Base-by-base conservation (phyloP, 2,888 invertebrate genomes). In the Polylopha cassiicola region DNA sequence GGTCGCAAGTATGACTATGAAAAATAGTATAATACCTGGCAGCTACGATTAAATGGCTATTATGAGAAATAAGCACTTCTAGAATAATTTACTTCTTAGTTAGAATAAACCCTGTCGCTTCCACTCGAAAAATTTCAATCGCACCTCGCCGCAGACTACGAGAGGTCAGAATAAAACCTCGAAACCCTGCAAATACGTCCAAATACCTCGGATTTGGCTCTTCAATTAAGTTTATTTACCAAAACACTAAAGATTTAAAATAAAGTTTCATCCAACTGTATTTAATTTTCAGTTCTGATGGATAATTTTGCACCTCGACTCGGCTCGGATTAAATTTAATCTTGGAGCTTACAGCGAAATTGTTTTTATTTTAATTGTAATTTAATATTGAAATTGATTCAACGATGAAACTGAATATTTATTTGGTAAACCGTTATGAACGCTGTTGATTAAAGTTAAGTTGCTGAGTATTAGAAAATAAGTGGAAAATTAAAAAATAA, bases 61-160 rank as follows among this genome's bases (percentile, higher is more conserved):
- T 9, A 15, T 30, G 11, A 9, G 5, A 6, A 21, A 18, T 5
- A 9, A 28, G n/a, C 51, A 2, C 45, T 55, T 68, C 60, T 37
- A 61, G 56, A 41, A 28, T 32, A 31, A 4, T 2, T 43, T 47
- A 50, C 46, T 48, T 38, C 27, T 41, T 32, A 38, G 44, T 37
- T 41, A 44, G 38, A 44, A 64, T 66, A 66, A 72, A 65, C 67
- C 64, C 76, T 69, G 78, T 78, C 79, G 69, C 73, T 82, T 82
- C 80, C 82, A 82, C 81, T 79, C 71, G 81, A 81, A 81, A 82
- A 82, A 82, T 59, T 78, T 77, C 82, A 80, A 81, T 80, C 78
- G 76, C 65, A 66, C 67, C 69, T 70, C 67, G 63, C 69, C 68
- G 61, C 76, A 73, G 73, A 67, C 74, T 63, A 21, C 7, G 55